Conservation (phyloP, 2,888 invertebrate species). For the Drosophila koepferae region DNA sequence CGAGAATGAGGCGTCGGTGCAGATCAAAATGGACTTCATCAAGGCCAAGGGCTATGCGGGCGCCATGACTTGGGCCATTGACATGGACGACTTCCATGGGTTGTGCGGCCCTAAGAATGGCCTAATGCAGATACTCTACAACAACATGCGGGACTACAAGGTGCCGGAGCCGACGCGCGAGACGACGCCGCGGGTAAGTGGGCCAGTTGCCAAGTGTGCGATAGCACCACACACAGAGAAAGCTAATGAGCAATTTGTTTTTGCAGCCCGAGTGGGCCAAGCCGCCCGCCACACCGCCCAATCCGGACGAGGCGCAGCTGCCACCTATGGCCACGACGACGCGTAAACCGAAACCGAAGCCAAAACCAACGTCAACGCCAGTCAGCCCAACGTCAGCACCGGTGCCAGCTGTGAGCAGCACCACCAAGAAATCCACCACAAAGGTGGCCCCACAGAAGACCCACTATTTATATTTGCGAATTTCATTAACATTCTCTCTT, state of each 20-base stretch:
- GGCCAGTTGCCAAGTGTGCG: constrained; percentile 44
- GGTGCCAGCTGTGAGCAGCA: constrained; percentile 53
- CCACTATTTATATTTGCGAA: neutral
- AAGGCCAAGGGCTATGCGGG: constrained; percentile 93
- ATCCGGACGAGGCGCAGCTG: constrained; percentile 85
- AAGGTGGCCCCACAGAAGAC: constrained; percentile 48
- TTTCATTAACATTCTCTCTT: constrained; percentile 18
- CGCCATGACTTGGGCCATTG: constrained; percentile 96
- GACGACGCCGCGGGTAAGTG: constrained; percentile 89
- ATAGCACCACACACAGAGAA: constrained; percentile 11
- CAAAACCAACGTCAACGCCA: constrained; percentile 63
- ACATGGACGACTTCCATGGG: constrained; percentile 95
- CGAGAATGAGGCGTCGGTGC: constrained; percentile 89
- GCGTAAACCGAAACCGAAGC: constrained; percentile 75
- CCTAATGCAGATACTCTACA: constrained; percentile 90
- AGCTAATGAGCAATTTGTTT: constrained; percentile 30
- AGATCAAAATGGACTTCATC: constrained; percentile 96
- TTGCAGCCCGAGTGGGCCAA: constrained; percentile 92
- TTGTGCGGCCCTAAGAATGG: constrained; percentile 92
- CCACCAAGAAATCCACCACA: constrained; percentile 65
- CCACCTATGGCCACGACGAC: constrained; percentile 77
- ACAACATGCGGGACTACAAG: constrained; percentile 89
- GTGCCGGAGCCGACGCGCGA: constrained; percentile 89
- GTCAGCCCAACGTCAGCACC: constrained; percentile 69
- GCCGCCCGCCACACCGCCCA: constrained; percentile 89